Evolutionary conservation across 2,797 vertebrate species (phyloP).

Genomic region (Sebastiscus albofasciatus): DNA sequence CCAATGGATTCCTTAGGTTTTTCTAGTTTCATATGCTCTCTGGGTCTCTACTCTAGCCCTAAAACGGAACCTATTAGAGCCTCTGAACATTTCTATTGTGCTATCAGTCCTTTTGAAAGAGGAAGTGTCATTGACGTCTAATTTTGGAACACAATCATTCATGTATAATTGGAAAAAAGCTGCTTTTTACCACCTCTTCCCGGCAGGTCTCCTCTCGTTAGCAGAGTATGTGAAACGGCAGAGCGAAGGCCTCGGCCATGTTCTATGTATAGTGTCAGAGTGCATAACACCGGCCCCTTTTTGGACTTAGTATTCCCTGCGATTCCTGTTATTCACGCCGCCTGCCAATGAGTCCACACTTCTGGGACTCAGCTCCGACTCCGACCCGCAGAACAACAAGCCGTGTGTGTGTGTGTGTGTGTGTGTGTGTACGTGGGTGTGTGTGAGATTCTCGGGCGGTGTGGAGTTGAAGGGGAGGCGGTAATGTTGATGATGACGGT

Average conservation of each 20-base stretch:
- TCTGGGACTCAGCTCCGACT: constrained; percentile 35
- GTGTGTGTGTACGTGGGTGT: constrained; percentile 12
- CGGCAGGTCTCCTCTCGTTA: constrained; percentile 18
- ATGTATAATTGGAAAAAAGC: not conserved
- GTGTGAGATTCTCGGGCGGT: constrained; percentile 23
- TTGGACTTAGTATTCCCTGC: constrained; percentile 53
- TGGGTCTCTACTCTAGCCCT: too few species aligned
- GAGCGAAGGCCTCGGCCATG: constrained; percentile 16
- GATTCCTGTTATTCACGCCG: constrained; percentile 51
- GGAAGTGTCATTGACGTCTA: constrained; percentile 5
- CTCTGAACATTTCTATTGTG: not conserved
- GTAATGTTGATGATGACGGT: constrained; percentile 43
- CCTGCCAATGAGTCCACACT: constrained; percentile 47
- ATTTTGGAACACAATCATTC: constrained; percentile 7
- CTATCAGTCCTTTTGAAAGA: constrained; percentile 4
- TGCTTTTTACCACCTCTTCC: not conserved
- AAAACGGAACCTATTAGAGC: too few species aligned
- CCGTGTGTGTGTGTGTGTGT: constrained; percentile 13
- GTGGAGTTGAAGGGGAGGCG: constrained; percentile 17
- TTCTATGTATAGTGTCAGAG: constrained; percentile 54
- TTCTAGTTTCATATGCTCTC: too few species aligned
- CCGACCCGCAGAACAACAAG: constrained; percentile 43
- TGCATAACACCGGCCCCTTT: constrained; percentile 26
- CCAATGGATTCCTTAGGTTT: too few species aligned
- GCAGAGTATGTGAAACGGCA: not conserved